Evolutionary conservation across 2,797 vertebrate genomes (phyloP).

Genomic region (Eremophila alpestris): DNA sequence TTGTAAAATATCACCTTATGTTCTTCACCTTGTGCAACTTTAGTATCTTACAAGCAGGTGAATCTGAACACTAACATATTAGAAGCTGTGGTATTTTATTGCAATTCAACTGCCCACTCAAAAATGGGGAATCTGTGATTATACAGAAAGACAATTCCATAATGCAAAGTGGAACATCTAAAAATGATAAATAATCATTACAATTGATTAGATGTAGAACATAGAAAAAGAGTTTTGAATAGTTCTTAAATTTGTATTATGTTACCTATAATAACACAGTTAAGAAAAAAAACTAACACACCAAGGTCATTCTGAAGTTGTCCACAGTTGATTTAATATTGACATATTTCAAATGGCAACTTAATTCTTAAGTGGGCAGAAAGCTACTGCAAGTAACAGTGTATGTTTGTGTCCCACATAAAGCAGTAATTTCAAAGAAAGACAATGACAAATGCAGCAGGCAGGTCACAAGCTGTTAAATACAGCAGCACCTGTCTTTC

Average conservation of each 20-base stretch:
- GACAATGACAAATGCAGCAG: neutral
- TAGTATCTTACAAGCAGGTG: neutral
- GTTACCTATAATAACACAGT: neutral
- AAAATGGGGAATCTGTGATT: neutral
- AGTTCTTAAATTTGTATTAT: neutral
- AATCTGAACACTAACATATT: neutral
- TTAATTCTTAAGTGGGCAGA: neutral
- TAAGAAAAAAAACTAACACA: neutral
- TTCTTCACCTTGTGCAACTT: neutral
- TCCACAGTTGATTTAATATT: neutral
- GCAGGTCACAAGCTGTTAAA: constrained; percentile 6
- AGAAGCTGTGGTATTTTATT: neutral
- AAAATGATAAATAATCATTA: neutral
- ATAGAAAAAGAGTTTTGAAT: neutral
- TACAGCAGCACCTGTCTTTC: neutral
- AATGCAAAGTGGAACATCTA: neutral
- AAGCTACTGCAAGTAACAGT: neutral
- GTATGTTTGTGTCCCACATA: neutral
- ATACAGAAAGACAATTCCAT: neutral
- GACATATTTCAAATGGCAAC: neutral
- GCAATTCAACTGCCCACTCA: neutral
- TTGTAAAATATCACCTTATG: neutral
- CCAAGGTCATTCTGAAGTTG: neutral
- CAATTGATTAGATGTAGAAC: neutral
- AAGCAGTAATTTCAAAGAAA: neutral